Evolutionary conservation across 2,888 invertebrate species (phyloP), one percentile per base, ranked within the genome.

Genomic region (Falcaria lacertinaria): DNA sequence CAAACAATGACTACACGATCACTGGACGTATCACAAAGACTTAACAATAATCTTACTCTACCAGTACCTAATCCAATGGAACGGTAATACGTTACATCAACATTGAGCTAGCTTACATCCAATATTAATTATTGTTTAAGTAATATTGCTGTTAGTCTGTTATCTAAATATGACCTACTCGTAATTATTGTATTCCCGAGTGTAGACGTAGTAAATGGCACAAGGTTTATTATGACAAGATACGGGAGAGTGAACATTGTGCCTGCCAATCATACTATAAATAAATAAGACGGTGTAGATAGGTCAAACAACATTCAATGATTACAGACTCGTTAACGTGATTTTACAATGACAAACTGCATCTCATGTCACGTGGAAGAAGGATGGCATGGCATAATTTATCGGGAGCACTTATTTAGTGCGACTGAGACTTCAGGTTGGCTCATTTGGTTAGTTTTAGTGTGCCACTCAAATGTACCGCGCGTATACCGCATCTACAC

Each of bases 11-110:
- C 3, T 2, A 11, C 28, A 28, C 45, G 57, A 57, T 80, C 84
- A 87, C 87, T 89, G 89, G 89, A 88, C 86, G 76, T 89, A 89
- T 89, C 89, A 89, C 89, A 89, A 82, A 74, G 72, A 64, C 81
- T 85, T 86, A 84, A 72, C 61, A 74, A 65, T 76, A 80, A 80
- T 64, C 66, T 74, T 75, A 80, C 72, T 70, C 82, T 86, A 87
- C 79, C 79, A 80, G 72, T 80, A 83, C 83, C 83, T 87, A 80
- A 82, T 77, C 77, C 80, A 84, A 86, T 87, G 87, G 88, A 88
- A 87, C 89, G 87, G 87, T 82, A 80, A 74, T 56, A 77, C 79
- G 80, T 83, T 77, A 83, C 80, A 84, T 75, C 65, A 73, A 86
- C 77, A 86, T 89, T 89, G 89, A 89, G 89, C 89, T 89, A 87